Conservation (phyloP, 37 sponge, comb jelly and placozoan genomes). For the Chondrosia reniformis region DNA sequence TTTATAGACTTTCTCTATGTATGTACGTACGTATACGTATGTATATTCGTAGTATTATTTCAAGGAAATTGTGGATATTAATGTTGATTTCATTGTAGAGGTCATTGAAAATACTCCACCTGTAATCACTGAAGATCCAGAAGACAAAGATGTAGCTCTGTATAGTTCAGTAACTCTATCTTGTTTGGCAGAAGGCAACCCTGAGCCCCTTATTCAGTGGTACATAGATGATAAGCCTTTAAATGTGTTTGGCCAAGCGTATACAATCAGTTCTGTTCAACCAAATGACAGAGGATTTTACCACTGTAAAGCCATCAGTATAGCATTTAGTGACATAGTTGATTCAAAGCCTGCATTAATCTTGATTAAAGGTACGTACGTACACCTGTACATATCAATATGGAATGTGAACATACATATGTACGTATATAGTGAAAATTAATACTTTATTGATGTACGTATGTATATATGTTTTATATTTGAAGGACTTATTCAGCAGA, state of each 20-base stretch:
- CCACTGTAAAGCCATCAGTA: slow-evolving; percentile 7
- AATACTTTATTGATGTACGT: no score
- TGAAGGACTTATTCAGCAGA: no score
- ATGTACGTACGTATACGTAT: no score
- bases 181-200: slow-evolving; percentile 11
- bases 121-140: neutral
- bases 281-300: slow-evolving; percentile 18
- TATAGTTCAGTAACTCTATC: neutral
- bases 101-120: neutral
- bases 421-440: slow-evolving; percentile 2
- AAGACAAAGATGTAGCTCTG: neutral
- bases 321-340: neutral
- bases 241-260: neutral
- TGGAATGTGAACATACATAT: neutral
- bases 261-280: neutral
- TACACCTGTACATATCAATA: no score
- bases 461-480: no score
- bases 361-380: neutral
- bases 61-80: no score
- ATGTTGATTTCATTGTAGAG: no score
- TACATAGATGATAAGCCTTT: neutral
- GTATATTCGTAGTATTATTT: no score
- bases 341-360: neutral
- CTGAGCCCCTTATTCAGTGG: slow-evolving; percentile 9
- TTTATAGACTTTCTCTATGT: no score